These are phyloP conservation scores for Cydia amplana DNA, from an alignment of 1,140 invertebrate species.

Conservation along the genomic window DNA sequence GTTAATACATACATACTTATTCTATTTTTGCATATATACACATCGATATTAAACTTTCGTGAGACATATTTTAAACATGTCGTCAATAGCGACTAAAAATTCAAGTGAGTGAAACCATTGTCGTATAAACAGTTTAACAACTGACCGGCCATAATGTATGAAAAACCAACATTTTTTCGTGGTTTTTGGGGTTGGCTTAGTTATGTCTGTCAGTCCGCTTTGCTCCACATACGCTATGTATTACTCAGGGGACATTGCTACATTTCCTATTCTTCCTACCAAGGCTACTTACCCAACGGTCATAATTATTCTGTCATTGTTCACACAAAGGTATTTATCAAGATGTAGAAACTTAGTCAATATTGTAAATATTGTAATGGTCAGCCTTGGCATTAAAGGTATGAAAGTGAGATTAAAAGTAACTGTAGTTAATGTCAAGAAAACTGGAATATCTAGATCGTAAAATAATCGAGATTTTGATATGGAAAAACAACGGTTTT, in stretches of 20 bases:
- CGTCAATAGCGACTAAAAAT: no score
- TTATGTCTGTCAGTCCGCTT: slow-evolving; percentile 35
- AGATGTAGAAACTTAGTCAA: slow-evolving; percentile 26
- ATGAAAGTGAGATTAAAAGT: neutral
- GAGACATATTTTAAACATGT: no score
- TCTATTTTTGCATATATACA: neutral
- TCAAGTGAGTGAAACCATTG: no score
- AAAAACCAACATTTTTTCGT: no score
- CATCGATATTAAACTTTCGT: no score
- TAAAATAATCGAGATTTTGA: neutral
- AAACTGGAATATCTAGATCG: neutral
- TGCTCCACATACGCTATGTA: slow-evolving; percentile 40
- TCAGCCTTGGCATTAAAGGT: slow-evolving; percentile 1
- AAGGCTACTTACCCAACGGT: slow-evolving; percentile 7
- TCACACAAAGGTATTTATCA: neutral
- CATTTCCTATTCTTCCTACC: slow-evolving; percentile 30
- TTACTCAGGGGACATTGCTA: slow-evolving; percentile 34
- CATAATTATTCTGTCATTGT: slow-evolving; percentile 22
- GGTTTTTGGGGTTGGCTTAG: no score
- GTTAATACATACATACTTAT: no score
- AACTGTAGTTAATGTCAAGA: neutral
- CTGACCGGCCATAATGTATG: no score
- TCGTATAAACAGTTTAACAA: no score
- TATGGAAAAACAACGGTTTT: neutral
- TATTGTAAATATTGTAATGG: neutral